Evolutionary conservation across 2,113 vertebrate genomes (phyloP).

Genomic region (Rhabdornis inornatus): DNA sequence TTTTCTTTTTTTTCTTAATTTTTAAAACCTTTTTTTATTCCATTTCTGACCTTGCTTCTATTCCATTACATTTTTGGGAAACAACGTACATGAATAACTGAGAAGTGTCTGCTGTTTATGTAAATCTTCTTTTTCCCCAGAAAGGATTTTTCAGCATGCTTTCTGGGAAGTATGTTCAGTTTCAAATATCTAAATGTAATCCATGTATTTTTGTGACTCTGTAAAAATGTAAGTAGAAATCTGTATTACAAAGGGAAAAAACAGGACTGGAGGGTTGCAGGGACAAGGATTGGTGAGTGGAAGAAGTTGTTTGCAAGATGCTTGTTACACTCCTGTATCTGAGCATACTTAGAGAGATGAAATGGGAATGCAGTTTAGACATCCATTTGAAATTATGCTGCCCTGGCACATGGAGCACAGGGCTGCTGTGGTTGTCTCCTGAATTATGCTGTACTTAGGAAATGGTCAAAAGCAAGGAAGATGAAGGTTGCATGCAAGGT

Average conservation of each 20-base stretch:
- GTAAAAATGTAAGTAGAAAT: background rate
- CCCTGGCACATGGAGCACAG: background rate
- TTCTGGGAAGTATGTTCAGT: background rate
- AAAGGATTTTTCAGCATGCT: constrained; percentile 27
- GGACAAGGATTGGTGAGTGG: background rate
- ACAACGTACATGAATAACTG: background rate
- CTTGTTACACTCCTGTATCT: background rate
- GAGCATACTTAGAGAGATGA: background rate
- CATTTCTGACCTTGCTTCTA: background rate
- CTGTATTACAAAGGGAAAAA: background rate
- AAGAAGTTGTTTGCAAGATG: background rate
- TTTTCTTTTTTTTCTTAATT: background rate
- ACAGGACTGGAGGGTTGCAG: fast-evolving
- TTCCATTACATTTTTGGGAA: background rate
- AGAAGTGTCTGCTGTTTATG: constrained; percentile 7
- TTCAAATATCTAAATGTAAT: background rate
- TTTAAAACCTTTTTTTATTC: background rate
- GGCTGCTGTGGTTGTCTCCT: background rate
- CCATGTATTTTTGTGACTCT: background rate
- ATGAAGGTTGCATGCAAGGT: too few relatives aligned
- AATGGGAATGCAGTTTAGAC: background rate
- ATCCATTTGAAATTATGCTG: background rate
- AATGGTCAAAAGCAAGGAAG: background rate
- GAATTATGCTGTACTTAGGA: background rate
- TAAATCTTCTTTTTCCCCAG: constrained; percentile 32